Base-by-base conservation (phyloP, 2,113 vertebrate genomes). In the Pagrus major region DNA sequence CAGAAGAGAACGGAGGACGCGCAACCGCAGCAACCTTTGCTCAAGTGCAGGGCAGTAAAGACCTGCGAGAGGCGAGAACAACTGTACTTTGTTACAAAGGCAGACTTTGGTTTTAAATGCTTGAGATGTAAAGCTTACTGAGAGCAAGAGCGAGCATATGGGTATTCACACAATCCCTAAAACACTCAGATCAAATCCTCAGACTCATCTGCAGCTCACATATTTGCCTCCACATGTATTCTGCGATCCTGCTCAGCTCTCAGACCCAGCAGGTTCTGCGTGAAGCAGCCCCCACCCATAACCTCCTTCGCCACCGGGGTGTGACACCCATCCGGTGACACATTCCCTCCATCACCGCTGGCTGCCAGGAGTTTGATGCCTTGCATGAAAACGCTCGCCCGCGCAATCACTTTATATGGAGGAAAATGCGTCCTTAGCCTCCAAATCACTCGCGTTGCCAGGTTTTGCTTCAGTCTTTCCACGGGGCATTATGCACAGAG, bases 401-500 rank as follows among this genome's bases (percentile, higher is more conserved):
- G n/a, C 33, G 25, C 77, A 78, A 80, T 85, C 72, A 63, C 81
- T 86, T 80, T 83, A 86, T 70, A 59, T 55, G 58, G 59, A 76
- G 84, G 61, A 81, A 86, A 78, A 80, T 60, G 78, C 3, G 3
- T 74, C 81, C 85, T 76, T 55, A 76, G 67, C 76, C 85, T 80
- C 60, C 78, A 76, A 73, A 78, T 59, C 27, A 3, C 85, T 80
- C 25, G 0, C 11, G 5, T 33, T 81, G 91, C 85, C 90, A 87
- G 76, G 63, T 81, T 78, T 56, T 25, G 60, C 80, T 89, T 90
- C 88, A 81, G 81, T 81, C 83, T 89, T 92, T 90, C 88, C 88
- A 86, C 47, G 27, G 74, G 76, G 80, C 68, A 74, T 88, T 86
- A 84, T 69, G 81, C 65, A 75, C 78, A 63, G 86, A 87, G 79